phyloP scores from a whole-genome alignment of 2,888 invertebrate genomes.

The Acanthococcus lagerstroemiae region DNA sequence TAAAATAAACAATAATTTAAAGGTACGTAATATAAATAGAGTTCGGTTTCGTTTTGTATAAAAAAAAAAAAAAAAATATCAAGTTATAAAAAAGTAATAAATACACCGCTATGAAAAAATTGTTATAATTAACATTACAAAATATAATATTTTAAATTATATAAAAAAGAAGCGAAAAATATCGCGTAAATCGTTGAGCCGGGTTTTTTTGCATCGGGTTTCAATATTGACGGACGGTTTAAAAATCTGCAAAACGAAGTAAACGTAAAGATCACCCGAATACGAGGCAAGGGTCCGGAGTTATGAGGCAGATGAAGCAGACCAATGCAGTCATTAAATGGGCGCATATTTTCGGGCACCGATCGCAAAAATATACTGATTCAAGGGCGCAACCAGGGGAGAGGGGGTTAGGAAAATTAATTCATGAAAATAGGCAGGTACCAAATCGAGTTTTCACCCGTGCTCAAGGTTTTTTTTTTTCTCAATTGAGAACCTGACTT shows the following conservation, averaged over 20 bases:
- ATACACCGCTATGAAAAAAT: background rate
- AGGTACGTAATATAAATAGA: conserved; percentile 11
- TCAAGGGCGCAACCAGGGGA: no score
- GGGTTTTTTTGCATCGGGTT: background rate
- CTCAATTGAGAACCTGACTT: no score
- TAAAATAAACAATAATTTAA: conserved; percentile 4
- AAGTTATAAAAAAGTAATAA: background rate
- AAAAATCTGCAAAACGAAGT: background rate
- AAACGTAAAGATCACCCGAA: no score
- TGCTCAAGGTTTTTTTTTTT: no score
- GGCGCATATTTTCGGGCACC: no score
- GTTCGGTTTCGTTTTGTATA: conserved; percentile 7
- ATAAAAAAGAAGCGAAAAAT: background rate
- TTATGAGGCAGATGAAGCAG: no score
- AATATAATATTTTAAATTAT: background rate
- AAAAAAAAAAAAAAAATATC: conserved; percentile 9
- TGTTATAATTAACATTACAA: background rate
- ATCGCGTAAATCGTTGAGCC: conserved; percentile 13
- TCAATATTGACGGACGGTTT: background rate
- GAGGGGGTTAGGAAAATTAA: no score
- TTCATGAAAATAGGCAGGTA: no score
- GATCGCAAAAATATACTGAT: no score
- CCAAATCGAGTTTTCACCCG: no score
- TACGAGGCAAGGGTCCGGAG: no score
- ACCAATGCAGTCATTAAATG: no score